Evolutionary conservation across 2,888 invertebrate genomes (phyloP).

Genomic region (Tillus elongatus): DNA sequence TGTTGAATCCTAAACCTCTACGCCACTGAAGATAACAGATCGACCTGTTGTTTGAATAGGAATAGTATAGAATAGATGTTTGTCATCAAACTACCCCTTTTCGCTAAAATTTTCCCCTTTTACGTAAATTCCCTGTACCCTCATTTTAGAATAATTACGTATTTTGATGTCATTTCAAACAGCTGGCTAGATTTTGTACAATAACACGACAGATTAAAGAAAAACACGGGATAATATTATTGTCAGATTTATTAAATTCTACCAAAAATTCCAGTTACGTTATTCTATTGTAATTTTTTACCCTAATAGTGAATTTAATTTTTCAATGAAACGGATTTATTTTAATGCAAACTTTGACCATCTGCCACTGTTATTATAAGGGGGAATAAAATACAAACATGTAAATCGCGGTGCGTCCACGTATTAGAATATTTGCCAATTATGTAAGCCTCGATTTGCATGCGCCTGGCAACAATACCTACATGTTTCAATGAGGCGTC

Average conservation of each 20-base stretch:
- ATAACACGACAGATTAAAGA: constrained; percentile 34
- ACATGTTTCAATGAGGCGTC: no score
- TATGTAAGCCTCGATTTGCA: no score
- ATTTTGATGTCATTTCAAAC: constrained; percentile 37
- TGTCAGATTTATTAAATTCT: constrained; percentile 14
- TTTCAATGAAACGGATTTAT: constrained; percentile 1
- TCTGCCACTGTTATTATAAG: constrained; percentile 1
- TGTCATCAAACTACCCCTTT: constrained; percentile 39
- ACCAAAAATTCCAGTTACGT: constrained; percentile 2
- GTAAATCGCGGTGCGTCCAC: no score
- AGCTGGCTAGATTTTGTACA: constrained; percentile 34
- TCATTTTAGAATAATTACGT: constrained; percentile 42
- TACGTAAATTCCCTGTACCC: constrained; percentile 36
- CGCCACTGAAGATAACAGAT: no score
- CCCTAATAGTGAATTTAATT: background rate
- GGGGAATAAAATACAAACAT: no score
- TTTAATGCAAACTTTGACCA: constrained; percentile 1
- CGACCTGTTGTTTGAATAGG: no score
- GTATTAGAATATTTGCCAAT: no score
- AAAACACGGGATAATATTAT: constrained; percentile 30
- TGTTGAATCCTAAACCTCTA: no score
- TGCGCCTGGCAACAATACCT: no score
- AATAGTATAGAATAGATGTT: constrained; percentile 35
- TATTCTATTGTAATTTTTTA: background rate
- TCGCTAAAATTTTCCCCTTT: constrained; percentile 39